Base-by-base conservation (phyloP, 2,888 invertebrate species). In the Chironomus riparius region DNA sequence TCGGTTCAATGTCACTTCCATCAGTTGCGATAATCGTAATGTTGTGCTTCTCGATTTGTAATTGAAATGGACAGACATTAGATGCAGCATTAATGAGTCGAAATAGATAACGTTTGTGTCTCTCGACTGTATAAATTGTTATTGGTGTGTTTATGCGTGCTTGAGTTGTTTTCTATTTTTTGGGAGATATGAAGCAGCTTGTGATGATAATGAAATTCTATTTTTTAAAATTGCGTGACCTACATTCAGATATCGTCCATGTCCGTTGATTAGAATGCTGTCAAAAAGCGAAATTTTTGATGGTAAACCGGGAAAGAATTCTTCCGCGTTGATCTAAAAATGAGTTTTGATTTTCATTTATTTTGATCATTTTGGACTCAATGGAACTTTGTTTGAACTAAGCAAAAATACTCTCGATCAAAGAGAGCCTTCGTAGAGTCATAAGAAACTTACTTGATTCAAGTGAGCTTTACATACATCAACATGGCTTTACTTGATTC, bases 21-120 rank as follows among this genome's bases (percentile, higher is more conserved):
- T 85, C 85, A 0, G 81, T 79, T 1, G 84, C 81, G 21, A 84
- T 83, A 3, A 84, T 76, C 6, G 77, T 79, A 74, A 85, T 48
- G 0, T 69, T 78, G 76, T 85, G 85, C 3, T 79, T 68, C 76
- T 83, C 80, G 38, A 84, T 79, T 78, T 82, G 81, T 4, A 85
- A 68, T 78, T 80, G 79, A 22, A 81, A 78, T 4, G 83, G 82
- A 78, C 84, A 83, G 47, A 80, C 79, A 47, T 82, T 80, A 77
- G 82, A 82, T 0, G 81, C 80, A 47, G 82, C 79, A 77, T 82
- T 82, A 10, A 84, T 82, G 21, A 84, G 22, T 10, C 85, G 79
- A 77, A 85, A 83, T n/a, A 83, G 81, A 78, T 84, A 84, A 22
- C 80, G 79, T 70, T 79, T 79, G 3, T 82, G 82, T 1, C 78